These are phyloP conservation scores for Cyanoliseus patagonus DNA, from an alignment of 2,113 vertebrate genomes.

Conservation along the genomic window DNA sequence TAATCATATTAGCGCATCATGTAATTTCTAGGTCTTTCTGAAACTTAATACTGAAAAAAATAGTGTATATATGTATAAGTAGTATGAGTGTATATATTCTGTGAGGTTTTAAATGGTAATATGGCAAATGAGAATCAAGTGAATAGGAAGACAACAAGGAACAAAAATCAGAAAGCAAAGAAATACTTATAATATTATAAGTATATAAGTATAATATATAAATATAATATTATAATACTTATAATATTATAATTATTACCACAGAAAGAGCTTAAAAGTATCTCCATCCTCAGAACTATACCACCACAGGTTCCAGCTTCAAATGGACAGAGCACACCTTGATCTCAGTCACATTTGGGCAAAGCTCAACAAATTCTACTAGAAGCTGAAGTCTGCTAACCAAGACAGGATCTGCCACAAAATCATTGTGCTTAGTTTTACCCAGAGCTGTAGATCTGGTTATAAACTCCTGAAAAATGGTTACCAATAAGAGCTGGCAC, in stretches of 20 bases:
- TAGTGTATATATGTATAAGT: background rate
- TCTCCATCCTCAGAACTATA: background rate
- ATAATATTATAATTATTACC: background rate
- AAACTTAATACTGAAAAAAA: background rate
- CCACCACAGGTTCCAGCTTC: background rate
- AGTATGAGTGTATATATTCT: background rate
- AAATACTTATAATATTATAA: background rate
- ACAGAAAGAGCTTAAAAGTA: background rate
- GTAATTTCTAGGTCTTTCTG: background rate
- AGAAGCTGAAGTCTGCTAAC: background rate
- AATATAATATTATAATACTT: background rate
- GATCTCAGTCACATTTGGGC: background rate
- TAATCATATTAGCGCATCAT: background rate
- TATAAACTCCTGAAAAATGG: background rate
- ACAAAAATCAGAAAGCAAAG: background rate
- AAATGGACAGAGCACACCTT: background rate
- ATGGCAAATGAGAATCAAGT: rapidly evolving
- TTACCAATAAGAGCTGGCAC: background rate
- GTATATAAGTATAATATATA: no score
- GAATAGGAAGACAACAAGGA: background rate
- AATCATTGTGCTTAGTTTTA: background rate
- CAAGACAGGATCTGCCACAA: background rate
- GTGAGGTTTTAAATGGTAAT: background rate
- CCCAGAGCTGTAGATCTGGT: background rate
- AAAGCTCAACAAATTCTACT: background rate